Base-by-base conservation (phyloP, 2,113 vertebrate species). In the Neotoma lepida region DNA sequence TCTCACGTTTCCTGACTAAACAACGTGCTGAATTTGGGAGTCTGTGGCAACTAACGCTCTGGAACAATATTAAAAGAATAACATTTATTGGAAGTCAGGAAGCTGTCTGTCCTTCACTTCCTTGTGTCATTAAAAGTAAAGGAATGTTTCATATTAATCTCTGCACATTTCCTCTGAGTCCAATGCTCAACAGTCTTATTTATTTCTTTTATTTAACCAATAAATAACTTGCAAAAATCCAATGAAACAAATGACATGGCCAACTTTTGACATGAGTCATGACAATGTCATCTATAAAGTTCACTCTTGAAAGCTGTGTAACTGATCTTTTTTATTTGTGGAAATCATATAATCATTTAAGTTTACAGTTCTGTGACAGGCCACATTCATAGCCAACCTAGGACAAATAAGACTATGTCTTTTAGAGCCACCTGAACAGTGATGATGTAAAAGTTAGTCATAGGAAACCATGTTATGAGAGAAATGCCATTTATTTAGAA, bases 401-500 rank as follows among this genome's bases (percentile, higher is more conserved):
- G 2, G 15, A 22, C 63, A 49, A 10, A n/a, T n/a, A 22, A 24
- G 0, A 18, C 39, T 90, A n/a, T n/a, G 56, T 93, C 33, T 91
- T 18, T 39, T 66, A 93, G 77, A 86, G 93, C 66, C 41, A 81
- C 2, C 86, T 1, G 3, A 51, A 12, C n/a, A 70, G 22, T 44
- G 13, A n/a, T n/a, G n/a, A 17, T 73, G 84, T 85, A 66, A 95
- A 82, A 89, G 51, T 58, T 24, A 76, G 35, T 8, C 81, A 92
- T n/a, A 89, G 51, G 26, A 9, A 94, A 95, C 35, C 68, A 85
- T 20, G 18, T 73, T 89, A 63, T n/a, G 54, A 46, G n/a, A 81
- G n/a, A 95, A 95, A 89, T 35, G 86, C 1, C 18, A n/a, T 95
- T 94, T 88, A 39, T 89, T 90, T 93, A 81, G 6, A 86, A 39